Evolutionary conservation across 2,888 invertebrate genomes (phyloP).

Genomic region (Nezara viridula): DNA sequence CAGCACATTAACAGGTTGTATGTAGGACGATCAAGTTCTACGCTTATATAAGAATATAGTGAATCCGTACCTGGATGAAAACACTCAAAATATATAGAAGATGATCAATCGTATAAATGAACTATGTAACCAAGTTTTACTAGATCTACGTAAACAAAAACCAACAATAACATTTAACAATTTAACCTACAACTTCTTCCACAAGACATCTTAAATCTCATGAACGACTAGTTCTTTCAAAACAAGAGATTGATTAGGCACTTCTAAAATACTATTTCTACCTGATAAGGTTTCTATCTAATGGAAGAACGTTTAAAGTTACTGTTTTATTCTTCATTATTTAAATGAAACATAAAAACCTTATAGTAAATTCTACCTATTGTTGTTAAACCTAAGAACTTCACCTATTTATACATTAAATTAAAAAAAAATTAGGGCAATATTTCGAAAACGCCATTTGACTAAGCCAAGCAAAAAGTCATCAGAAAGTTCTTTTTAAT

Average conservation of each 20-base stretch:
- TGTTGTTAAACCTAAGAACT: not conserved
- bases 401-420: not conserved
- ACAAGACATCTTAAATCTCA: constrained; percentile 30
- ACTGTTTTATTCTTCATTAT: not conserved
- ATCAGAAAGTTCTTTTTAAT: too few species aligned
- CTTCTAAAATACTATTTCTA: not conserved
- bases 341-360: not conserved
- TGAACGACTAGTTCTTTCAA: constrained; percentile 38
- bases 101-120: not conserved
- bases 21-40: not conserved
- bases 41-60: not conserved
- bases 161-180: constrained; percentile 32
- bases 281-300: not conserved
- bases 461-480: too few species aligned
- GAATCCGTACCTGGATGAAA: not conserved
- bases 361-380: not conserved
- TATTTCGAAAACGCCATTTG: not conserved
- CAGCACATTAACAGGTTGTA: constrained; percentile 49
- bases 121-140: not conserved
- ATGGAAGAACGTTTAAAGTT: not conserved
- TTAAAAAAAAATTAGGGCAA: not conserved
- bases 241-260: not conserved
- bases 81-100: not conserved
- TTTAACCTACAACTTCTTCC: constrained; percentile 45
- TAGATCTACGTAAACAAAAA: constrained; percentile 12